Evolutionary conservation across 2,113 vertebrate genomes (phyloP).

Genomic region (Gallinago jamesoni): DNA sequence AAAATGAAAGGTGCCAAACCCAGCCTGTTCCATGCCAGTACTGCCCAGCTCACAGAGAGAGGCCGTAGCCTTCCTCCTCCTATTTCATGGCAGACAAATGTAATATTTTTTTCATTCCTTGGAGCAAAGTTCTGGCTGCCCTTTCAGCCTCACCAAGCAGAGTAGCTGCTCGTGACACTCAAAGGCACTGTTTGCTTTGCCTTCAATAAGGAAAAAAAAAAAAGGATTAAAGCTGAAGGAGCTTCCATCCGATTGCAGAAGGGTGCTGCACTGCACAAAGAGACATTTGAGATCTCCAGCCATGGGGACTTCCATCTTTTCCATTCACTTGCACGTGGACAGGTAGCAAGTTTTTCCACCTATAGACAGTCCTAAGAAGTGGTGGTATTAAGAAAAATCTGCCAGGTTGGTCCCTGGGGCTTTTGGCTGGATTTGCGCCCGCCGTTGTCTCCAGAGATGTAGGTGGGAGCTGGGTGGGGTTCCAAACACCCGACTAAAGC

Average conservation of each 20-base stretch:
- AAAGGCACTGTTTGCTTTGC: background rate
- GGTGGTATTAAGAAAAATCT: background rate
- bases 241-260: background rate
- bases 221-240: rapidly evolving
- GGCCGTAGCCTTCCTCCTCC: background rate
- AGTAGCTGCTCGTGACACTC: background rate
- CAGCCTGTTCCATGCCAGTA: background rate
- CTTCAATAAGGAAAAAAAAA: background rate
- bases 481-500: background rate
- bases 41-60: background rate
- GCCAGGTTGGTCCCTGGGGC: background rate
- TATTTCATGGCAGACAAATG: background rate
- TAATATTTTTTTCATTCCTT: background rate
- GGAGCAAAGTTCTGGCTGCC: background rate
- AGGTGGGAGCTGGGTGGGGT: background rate
- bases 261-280: background rate
- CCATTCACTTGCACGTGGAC: background rate
- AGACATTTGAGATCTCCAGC: background rate
- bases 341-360: background rate
- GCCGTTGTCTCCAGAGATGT: rapidly evolving
- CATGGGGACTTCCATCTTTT: background rate
- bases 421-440: background rate
- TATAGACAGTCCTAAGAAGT: background rate
- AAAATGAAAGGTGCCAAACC: background rate
- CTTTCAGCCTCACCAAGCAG: background rate